These are phyloP conservation scores for Palythoa caribaeorum DNA, from an alignment of 92 coral and sea anemone genomes.

Conservation along the genomic window DNA sequence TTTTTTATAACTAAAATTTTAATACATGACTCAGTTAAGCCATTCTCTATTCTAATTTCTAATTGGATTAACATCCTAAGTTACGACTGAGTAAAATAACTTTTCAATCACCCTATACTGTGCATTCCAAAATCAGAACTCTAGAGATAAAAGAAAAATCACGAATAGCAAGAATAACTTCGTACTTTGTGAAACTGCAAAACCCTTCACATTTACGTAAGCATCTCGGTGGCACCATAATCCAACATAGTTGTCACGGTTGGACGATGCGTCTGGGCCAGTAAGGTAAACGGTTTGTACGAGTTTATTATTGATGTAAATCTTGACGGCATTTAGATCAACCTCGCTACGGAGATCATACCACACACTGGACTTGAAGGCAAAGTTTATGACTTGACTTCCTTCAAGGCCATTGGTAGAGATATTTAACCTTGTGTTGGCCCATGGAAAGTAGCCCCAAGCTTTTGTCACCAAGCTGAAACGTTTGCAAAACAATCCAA, in stretches of 20 bases:
- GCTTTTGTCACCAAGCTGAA: slow-evolving; percentile 64
- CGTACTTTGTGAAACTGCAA: slow-evolving; percentile 47
- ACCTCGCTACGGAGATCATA: slow-evolving; percentile 58
- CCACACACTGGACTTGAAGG: slow-evolving; percentile 46
- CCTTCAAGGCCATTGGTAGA: slow-evolving; percentile 44
- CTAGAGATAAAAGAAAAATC: no score
- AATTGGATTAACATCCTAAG: no score
- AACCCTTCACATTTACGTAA: slow-evolving; percentile 48
- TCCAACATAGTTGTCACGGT: slow-evolving; percentile 66
- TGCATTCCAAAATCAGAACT: no score
- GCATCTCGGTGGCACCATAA: slow-evolving; percentile 63
- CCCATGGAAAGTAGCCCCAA: slow-evolving; percentile 59
- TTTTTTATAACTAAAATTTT: no score
- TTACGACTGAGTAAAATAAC: no score
- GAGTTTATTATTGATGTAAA: slow-evolving; percentile 58
- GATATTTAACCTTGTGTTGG: slow-evolving; percentile 14
- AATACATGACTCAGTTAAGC: no score
- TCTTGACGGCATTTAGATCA: slow-evolving; percentile 49
- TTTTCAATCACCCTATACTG: no score
- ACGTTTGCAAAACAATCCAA: background rate
- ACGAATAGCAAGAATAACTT: no score
- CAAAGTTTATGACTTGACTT: slow-evolving; percentile 31
- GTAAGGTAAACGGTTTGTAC: slow-evolving; percentile 46
- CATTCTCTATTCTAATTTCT: no score
- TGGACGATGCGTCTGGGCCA: slow-evolving; percentile 62